A percentile compares a stretch with the other conserved stretches of the same genome.
These are phyloP conservation scores for Sebastes hopkinsi DNA, from an alignment of 2,797 vertebrate genomes.

Conservation along the genomic window DNA sequence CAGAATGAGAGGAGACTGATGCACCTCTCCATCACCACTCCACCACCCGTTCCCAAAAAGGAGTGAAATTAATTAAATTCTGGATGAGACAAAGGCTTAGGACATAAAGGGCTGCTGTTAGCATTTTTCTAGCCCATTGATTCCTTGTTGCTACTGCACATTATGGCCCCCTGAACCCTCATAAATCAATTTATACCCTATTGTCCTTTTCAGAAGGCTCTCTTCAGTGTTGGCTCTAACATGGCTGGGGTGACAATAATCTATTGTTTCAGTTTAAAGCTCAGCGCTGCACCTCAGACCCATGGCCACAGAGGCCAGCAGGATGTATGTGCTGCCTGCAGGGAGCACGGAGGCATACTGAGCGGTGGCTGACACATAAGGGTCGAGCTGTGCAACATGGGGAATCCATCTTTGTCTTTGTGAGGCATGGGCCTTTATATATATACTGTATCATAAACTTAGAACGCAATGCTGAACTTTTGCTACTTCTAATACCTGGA, in stretches of 20 bases:
- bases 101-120: conserved; percentile 88
- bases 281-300: conserved; percentile 66
- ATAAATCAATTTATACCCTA: conserved; percentile 87
- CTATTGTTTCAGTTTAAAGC: conserved; percentile 85
- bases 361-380: conserved; percentile 55
- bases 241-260: conserved; percentile 83
- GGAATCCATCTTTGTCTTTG: conserved; percentile 65
- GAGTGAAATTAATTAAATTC: conserved; percentile 85
- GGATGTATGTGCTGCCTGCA: conserved; percentile 75
- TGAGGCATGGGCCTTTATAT: conserved; percentile 22
- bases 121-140: conserved; percentile 91
- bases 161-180: conserved; percentile 84
- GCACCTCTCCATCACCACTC: conserved; percentile 73
- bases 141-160: conserved; percentile 88
- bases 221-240: conserved; percentile 76
- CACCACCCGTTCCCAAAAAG: conserved; percentile 55
- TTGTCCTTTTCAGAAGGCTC: conserved; percentile 84
- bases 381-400: conserved; percentile 43
- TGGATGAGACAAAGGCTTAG: conserved; percentile 80
- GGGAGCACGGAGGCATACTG: conserved; percentile 45
- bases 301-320: conserved; percentile 67
- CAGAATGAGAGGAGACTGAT: conserved; percentile 55
- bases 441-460: conserved; percentile 44
- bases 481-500: conserved; percentile 16
- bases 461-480: background rate